A percentile compares a stretch with the other conserved stretches of the same genome.
Conservation (phyloP, 2,888 invertebrate species). For the Lingula anatina region DNA sequence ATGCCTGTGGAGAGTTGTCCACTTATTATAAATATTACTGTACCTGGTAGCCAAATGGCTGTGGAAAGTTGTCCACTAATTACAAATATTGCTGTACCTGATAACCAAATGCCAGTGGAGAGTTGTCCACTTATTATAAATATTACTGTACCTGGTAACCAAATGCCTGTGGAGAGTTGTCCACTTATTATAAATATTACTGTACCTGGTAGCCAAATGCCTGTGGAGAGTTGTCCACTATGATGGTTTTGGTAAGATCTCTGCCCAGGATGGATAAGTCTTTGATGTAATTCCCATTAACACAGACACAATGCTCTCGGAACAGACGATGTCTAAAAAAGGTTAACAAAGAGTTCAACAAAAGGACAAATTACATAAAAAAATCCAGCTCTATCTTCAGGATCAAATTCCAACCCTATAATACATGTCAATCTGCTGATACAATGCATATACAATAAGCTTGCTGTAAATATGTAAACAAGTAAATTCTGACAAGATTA, state of each 20-base stretch:
- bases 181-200: constrained; percentile 59
- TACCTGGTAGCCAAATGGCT: constrained; percentile 88
- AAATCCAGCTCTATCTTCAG: too few species aligned
- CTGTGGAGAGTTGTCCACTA: constrained; percentile 84
- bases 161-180: constrained; percentile 88
- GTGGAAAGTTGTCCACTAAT: constrained; percentile 84
- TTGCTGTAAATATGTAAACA: too few species aligned
- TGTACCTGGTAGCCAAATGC: constrained; percentile 86
- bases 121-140: too few species aligned
- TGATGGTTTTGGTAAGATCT: constrained; percentile 81
- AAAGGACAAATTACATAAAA: not conserved
- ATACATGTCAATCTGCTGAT: too few species aligned
- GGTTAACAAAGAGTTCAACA: too few species aligned
- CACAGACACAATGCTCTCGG: constrained; percentile 90
- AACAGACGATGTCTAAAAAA: constrained; percentile 68
- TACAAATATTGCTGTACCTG: too few species aligned
- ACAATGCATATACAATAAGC: too few species aligned
- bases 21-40: too few species aligned
- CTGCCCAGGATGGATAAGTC: constrained; percentile 88
- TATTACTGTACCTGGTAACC: constrained; percentile 85
- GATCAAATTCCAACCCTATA: too few species aligned
- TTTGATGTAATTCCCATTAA: constrained; percentile 94
- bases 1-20: too few species aligned
- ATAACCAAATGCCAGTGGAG: too few species aligned
- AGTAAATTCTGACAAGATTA: too few species aligned